A percentile compares a stretch with the other conserved stretches of the same genome.
phyloP scores from a whole-genome alignment of 1,140 invertebrate species.

The Drosophila mauritiana region DNA sequence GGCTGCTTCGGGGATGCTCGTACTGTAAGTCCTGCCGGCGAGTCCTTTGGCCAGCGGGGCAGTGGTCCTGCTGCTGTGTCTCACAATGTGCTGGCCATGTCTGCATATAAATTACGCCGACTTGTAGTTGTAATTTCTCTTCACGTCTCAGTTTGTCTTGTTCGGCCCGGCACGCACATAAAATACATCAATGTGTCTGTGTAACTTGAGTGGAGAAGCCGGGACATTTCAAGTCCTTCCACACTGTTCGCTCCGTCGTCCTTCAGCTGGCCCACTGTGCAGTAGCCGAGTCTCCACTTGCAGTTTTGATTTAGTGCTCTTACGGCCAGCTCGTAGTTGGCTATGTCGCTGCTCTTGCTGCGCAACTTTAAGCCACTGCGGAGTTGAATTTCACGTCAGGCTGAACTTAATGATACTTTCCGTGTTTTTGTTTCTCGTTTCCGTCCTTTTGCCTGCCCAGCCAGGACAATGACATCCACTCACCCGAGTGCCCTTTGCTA shows the following conservation, averaged over 20 bases:
- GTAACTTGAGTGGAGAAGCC: slow-evolving; percentile 46
- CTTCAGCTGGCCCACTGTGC: slow-evolving; percentile 16
- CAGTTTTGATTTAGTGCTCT: slow-evolving; percentile 73
- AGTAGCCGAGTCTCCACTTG: slow-evolving; percentile 36
- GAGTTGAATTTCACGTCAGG: slow-evolving; percentile 27
- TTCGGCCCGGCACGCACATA: slow-evolving; percentile 59
- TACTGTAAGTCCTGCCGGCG: background rate
- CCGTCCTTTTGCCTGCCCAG: slow-evolving; percentile 3
- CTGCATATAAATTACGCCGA: slow-evolving; percentile 77
- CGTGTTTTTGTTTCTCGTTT: slow-evolving; percentile 33
- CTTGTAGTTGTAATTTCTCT: slow-evolving; percentile 77
- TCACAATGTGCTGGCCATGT: slow-evolving; percentile 74
- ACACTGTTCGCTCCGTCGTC: slow-evolving; percentile 13
- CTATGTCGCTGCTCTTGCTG: slow-evolving; percentile 20
- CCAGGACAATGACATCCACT: slow-evolving; percentile 38
- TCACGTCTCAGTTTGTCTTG: slow-evolving; percentile 73
- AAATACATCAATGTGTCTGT: slow-evolving; percentile 72
- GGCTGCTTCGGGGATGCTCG: slow-evolving; percentile 24
- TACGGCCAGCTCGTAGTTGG: slow-evolving; percentile 28
- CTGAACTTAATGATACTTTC: slow-evolving; percentile 55
- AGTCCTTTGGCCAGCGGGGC: background rate
- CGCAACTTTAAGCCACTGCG: slow-evolving; percentile 44
- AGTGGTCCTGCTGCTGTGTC: slow-evolving; percentile 42
- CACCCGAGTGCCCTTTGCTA: slow-evolving; percentile 30
- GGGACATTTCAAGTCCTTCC: slow-evolving; percentile 51